Conservation (phyloP, 2,113 vertebrate genomes). For the Chlamydotis undulata region DNA sequence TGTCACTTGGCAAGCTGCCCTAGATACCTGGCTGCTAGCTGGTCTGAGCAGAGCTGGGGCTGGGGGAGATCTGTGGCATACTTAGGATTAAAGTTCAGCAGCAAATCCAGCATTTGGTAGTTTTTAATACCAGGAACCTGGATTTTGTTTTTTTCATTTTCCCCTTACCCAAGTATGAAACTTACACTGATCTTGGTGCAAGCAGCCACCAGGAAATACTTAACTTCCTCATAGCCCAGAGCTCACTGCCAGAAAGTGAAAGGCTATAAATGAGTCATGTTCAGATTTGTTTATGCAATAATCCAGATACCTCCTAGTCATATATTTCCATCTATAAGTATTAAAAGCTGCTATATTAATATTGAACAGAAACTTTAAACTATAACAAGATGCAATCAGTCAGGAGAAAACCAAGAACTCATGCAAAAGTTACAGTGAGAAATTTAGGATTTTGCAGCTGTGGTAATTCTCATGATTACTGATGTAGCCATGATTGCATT, state of each 20-base stretch:
- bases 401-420: background rate
- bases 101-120: background rate
- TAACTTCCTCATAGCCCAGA: background rate
- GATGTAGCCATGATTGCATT: background rate
- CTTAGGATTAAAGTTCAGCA: background rate
- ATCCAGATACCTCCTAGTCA: background rate
- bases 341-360: background rate
- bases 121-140: background rate
- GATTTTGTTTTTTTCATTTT: background rate
- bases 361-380: background rate
- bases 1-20: background rate
- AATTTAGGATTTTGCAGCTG: background rate
- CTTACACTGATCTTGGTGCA: background rate
- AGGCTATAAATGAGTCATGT: background rate
- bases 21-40: background rate
- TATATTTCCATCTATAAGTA: background rate
- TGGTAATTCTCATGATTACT: background rate
- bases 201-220: background rate
- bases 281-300: background rate
- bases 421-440: background rate
- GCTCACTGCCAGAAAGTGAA: background rate
- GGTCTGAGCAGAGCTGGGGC: background rate
- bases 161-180: background rate
- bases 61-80: background rate
- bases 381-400: background rate